Evolutionary conservation across 1,140 invertebrate species (phyloP).

Genomic region (Limonius californicus): DNA sequence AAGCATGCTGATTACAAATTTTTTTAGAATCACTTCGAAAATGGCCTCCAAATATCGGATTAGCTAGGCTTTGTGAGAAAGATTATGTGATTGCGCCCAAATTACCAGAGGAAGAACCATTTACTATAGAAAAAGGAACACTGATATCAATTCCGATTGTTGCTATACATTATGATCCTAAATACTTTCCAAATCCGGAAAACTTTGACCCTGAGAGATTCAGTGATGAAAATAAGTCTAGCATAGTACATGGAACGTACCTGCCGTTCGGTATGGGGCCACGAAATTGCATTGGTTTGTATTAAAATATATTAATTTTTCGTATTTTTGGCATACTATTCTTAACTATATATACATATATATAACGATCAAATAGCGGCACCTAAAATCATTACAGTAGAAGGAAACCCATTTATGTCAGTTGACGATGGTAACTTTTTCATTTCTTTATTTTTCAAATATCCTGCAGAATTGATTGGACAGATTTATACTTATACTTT

Average conservation of each 20-base stretch:
- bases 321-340: too few species aligned
- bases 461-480: slow-evolving; percentile 26
- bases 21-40: slow-evolving; percentile 22
- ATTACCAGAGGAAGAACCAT: slow-evolving; percentile 9
- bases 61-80: slow-evolving; percentile 53
- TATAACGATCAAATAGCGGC: too few species aligned
- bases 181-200: slow-evolving; percentile 38
- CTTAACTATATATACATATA: too few species aligned
- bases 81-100: slow-evolving; percentile 48
- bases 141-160: slow-evolving; percentile 41
- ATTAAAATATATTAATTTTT: too few species aligned
- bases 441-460: background rate
- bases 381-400: too few species aligned
- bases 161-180: slow-evolving; percentile 54
- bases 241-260: slow-evolving; percentile 51
- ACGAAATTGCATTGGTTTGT: slow-evolving; percentile 53
- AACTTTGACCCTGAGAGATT: too few species aligned
- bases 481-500: too few species aligned
- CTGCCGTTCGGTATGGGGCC: slow-evolving; percentile 58
- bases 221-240: too few species aligned
- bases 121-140: slow-evolving; percentile 40
- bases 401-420: too few species aligned
- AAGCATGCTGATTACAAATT: too few species aligned
- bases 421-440: too few species aligned
- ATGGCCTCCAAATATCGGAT: slow-evolving; percentile 50